Evolutionary conservation across 1,140 invertebrate species (phyloP), one percentile per base, ranked within the genome.

Genomic region (Araneus ventricosus): DNA sequence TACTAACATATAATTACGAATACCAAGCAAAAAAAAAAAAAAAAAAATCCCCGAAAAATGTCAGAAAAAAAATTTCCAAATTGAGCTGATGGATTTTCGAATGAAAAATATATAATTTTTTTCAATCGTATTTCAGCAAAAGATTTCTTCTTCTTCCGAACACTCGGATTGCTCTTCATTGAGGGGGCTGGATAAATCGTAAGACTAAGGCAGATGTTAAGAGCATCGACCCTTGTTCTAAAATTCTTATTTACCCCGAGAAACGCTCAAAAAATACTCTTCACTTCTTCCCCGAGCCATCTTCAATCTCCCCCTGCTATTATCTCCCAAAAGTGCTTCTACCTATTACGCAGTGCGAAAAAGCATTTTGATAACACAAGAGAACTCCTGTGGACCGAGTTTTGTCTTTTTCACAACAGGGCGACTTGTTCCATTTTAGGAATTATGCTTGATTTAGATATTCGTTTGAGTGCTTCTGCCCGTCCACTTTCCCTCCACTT

Each of bases 251-350:
- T 57, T 86, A 61, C 84, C 52, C 84, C 41, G 22, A 52, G 30
- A 86, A 22, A 14, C 45, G 4, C 22, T 59, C 30, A 59, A 86
- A 86, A 86, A 86, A 59, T 57, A 30, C 30, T 57, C 82, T n/a
- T 85, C 41, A 45, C 41, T 57, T 85, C 41, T 57, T 30, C 52
- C 52, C 22, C 39, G 8, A 57, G 27, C 30, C 27, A n/a, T 84
- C n/a, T 61, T 86, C 84, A 52, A 37, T 52, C 84, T 86, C 84
- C 84, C 84, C 84, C 84, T 86, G 84, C 57, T 61, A 86, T 86
- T 86, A 86, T 86, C 84, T 86, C 59, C 20, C 10, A 30, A 86
- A 75, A 37, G 70, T 75, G 70, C 17, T 75, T 30, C 17, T 10
- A 75, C 34, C 70, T n/a, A 70, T 70, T 70, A 70, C 63, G 24